These are phyloP conservation scores for Lasioglossum zephyrum DNA, from an alignment of 2,888 invertebrate species.

Conservation along the genomic window DNA sequence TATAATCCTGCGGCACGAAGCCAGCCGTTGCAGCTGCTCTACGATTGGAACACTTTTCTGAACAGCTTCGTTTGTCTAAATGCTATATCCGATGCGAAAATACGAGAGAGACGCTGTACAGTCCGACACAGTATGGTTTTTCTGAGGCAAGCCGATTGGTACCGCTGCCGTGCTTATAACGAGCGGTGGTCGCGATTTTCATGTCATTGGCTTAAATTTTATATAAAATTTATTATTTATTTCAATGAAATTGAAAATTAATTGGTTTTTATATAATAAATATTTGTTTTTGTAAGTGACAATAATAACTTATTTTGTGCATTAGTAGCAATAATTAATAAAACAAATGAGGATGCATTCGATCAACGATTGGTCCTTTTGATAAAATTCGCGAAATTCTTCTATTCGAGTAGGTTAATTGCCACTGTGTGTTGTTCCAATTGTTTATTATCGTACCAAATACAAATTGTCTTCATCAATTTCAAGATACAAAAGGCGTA, in stretches of 20 bases:
- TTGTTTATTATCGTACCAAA: background rate
- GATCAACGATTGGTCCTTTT: background rate
- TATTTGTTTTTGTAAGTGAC: too few species aligned
- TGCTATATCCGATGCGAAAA: background rate
- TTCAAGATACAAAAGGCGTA: background rate
- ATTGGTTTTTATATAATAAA: too few species aligned
- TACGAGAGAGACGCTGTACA: too few species aligned
- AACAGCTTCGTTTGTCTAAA: background rate
- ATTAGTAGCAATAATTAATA: too few species aligned
- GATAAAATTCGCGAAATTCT: too few species aligned
- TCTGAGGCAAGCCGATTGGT: background rate
- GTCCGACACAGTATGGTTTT: background rate
- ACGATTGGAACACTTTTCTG: background rate
- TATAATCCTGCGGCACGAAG: conserved; percentile 72
- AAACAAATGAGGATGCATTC: too few species aligned
- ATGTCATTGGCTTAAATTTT: background rate
- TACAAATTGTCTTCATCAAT: background rate
- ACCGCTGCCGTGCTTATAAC: background rate
- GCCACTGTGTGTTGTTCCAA: background rate
- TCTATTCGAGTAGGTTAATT: background rate
- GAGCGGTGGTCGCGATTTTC: background rate
- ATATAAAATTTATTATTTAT: too few species aligned
- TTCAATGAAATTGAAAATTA: too few species aligned
- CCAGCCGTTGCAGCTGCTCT: conserved; percentile 37
- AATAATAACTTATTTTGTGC: too few species aligned